Evolutionary conservation across 2,113 vertebrate species (phyloP).

Genomic region (Phaetusa simplex): DNA sequence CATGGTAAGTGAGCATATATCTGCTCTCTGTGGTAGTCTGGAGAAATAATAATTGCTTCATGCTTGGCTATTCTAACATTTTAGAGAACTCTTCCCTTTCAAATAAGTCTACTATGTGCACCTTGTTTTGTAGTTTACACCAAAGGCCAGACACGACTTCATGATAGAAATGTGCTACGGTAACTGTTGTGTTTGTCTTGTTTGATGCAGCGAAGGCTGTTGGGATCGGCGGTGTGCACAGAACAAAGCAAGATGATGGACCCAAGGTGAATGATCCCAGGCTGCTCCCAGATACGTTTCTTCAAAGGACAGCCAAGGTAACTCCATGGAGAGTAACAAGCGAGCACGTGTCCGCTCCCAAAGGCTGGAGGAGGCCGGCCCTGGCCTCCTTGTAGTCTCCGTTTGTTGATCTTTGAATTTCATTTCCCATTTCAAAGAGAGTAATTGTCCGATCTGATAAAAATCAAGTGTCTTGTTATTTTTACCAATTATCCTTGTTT

Average conservation of each 20-base stretch:
- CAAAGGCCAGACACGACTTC: neutral
- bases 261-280: conserved; percentile 44
- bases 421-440: neutral
- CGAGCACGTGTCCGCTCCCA: rapidly evolving
- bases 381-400: neutral
- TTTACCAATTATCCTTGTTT: conserved; percentile 35
- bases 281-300: conserved; percentile 71
- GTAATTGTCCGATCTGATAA: neutral
- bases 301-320: conserved; percentile 93
- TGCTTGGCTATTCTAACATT: neutral
- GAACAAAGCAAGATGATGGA: conserved; percentile 46
- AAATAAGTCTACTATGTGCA: neutral
- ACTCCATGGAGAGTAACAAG: neutral
- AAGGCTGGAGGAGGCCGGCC: neutral
- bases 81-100: neutral
- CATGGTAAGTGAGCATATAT: conserved; percentile 12
- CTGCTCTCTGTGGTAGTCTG: neutral
- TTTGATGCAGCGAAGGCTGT: conserved; percentile 27
- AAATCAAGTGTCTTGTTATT: conserved; percentile 34
- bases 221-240: neutral
- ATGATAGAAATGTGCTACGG: neutral
- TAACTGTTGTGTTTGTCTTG: neutral
- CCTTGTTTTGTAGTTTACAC: neutral
- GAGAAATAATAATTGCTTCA: neutral
- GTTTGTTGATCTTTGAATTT: conserved; percentile 13